Evolutionary conservation across 92 coral and sea anemone genomes (phyloP).

Genomic region (Porites lobata): DNA sequence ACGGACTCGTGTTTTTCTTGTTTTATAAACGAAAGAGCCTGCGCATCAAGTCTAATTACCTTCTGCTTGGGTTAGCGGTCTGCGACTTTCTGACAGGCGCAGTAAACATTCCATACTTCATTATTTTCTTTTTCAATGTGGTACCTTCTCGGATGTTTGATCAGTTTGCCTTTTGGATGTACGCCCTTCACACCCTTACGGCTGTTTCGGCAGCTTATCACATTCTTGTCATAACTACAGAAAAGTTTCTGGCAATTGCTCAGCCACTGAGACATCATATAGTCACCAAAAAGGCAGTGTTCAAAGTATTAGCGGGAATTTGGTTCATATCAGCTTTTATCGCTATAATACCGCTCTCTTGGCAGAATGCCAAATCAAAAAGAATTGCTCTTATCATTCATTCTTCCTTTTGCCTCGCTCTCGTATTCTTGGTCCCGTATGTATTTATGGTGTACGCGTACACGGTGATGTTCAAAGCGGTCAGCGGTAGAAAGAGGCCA

Average conservation of each 20-base stretch:
- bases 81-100: constrained; percentile 47
- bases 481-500: constrained; percentile 36
- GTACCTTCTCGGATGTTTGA: background rate
- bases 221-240: constrained; percentile 74
- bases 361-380: constrained; percentile 29
- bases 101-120: constrained; percentile 32
- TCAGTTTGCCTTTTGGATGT: background rate
- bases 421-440: constrained; percentile 73
- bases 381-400: constrained; percentile 32
- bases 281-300: constrained; percentile 53
- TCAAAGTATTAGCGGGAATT: constrained; percentile 31
- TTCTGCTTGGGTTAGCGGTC: constrained; percentile 26
- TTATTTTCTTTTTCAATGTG: background rate
- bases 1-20: constrained; percentile 35
- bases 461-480: constrained; percentile 60
- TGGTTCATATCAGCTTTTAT: constrained; percentile 74
- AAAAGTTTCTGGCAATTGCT: constrained; percentile 78
- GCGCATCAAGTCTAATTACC: constrained; percentile 32
- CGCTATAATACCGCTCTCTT: constrained; percentile 65
- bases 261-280: constrained; percentile 74
- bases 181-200: constrained; percentile 40
- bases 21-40: constrained; percentile 25
- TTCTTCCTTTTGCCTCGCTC: constrained; percentile 54
- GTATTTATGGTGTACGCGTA: constrained; percentile 68
- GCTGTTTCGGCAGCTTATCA: constrained; percentile 77